phyloP scores from a whole-genome alignment of 2,888 invertebrate species.

The Amiota minor region DNA sequence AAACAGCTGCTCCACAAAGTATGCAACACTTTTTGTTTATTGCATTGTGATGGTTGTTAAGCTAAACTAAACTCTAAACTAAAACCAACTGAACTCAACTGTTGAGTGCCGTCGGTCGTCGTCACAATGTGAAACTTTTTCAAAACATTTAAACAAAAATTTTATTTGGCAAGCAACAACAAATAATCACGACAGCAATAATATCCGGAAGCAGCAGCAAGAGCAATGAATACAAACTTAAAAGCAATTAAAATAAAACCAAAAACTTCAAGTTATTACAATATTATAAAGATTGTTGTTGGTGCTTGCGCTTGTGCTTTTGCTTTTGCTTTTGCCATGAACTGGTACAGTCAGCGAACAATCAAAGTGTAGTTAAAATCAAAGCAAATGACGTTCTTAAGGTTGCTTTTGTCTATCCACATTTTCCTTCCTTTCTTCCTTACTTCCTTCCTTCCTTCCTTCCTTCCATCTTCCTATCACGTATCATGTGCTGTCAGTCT shows the following conservation, averaged over 20 bases:
- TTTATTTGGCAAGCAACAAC: constrained; percentile 37
- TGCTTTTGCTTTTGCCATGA: no score
- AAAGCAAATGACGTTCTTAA: constrained; percentile 6
- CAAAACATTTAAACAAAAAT: constrained; percentile 24
- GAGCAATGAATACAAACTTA: constrained; percentile 14
- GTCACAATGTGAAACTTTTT: constrained; percentile 19
- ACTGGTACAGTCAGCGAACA: neutral
- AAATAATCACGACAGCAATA: constrained; percentile 49
- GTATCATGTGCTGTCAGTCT: neutral
- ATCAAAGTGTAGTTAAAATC: neutral
- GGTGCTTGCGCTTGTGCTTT: neutral
- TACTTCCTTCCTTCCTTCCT: no score
- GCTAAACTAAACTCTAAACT: neutral
- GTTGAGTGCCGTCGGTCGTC: constrained; percentile 1
- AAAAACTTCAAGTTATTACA: constrained; percentile 57
- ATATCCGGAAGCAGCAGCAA: neutral
- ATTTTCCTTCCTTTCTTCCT: no score
- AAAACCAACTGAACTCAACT: no score
- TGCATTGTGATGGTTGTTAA: neutral
- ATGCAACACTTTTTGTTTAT: constrained; percentile 6
- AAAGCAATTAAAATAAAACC: constrained; percentile 38
- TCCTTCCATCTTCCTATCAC: no score
- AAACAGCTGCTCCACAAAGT: neutral
- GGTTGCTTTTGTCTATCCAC: neutral
- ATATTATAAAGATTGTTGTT: constrained; percentile 53